These are phyloP conservation scores for Silurus glanis DNA, from an alignment of 2,113 vertebrate species.

Conservation along the genomic window DNA sequence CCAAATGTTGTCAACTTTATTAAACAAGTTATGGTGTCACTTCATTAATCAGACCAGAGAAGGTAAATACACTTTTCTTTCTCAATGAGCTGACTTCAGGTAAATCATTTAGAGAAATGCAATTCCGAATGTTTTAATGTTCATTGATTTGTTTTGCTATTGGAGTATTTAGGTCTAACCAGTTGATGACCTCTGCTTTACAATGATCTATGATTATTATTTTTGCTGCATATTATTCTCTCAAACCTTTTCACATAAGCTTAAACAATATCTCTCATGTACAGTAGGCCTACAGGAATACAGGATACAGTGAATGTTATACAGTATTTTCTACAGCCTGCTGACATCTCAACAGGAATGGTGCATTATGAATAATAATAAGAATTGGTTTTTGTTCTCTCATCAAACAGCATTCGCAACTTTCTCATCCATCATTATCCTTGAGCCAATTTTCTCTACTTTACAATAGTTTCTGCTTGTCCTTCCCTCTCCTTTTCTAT, in stretches of 20 bases:
- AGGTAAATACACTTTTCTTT: not conserved
- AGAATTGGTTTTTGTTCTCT: not conserved
- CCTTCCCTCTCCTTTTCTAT: not conserved
- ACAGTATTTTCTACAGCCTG: not conserved
- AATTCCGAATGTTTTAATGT: not conserved
- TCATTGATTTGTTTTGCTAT: not conserved
- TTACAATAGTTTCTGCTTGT: not conserved
- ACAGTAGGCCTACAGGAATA: not conserved
- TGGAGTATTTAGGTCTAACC: not conserved
- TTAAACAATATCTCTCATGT: not conserved
- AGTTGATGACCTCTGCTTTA: not conserved
- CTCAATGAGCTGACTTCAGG: not conserved
- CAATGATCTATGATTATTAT: not conserved
- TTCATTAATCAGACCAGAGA: not conserved
- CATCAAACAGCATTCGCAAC: not conserved
- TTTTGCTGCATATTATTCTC: not conserved
- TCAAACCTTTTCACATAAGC: not conserved
- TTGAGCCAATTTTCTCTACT: not conserved
- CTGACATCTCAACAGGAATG: not conserved
- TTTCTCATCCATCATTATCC: not conserved
- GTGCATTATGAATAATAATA: constrained; percentile 18
- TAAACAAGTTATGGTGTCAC: not conserved
- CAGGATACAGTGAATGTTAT: not conserved
- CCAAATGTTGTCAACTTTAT: not conserved
- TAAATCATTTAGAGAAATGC: not conserved